A percentile compares a stretch with the other conserved stretches of the same genome.
phyloP scores from a whole-genome alignment of 1,140 invertebrate genomes.

The Drosophila pruinosa region DNA sequence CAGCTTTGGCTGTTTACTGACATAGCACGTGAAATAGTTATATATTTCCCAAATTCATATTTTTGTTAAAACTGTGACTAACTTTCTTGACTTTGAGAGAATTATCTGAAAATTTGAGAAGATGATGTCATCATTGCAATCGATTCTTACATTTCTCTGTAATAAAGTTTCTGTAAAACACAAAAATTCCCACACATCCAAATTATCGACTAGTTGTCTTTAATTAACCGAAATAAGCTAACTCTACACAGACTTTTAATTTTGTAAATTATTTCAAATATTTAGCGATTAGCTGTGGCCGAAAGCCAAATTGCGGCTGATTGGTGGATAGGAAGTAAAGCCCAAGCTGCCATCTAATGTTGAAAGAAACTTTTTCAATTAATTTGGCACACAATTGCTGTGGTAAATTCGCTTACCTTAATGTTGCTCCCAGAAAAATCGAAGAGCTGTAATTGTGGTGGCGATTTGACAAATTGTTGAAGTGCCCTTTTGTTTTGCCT shows the following conservation, averaged over 20 bases:
- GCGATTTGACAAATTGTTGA: slow-evolving; percentile 78
- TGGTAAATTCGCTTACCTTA: slow-evolving; percentile 43
- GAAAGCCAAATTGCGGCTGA: background rate
- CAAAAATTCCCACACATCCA: background rate
- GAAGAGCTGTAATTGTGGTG: slow-evolving; percentile 72
- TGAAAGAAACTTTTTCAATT: slow-evolving; percentile 74
- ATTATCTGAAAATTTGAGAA: too few species aligned
- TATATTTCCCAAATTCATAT: too few species aligned
- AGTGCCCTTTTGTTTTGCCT: slow-evolving; percentile 65
- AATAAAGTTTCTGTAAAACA: background rate
- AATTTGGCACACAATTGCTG: slow-evolving; percentile 51
- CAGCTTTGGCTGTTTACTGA: background rate
- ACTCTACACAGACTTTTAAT: slow-evolving; percentile 42
- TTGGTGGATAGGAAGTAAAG: background rate
- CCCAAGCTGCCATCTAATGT: slow-evolving; percentile 3
- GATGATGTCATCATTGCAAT: too few species aligned
- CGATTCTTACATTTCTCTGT: background rate
- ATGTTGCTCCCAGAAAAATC: slow-evolving; percentile 50
- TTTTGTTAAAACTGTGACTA: too few species aligned
- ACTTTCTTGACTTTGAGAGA: too few species aligned
- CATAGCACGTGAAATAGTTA: too few species aligned
- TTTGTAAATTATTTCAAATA: slow-evolving; percentile 74
- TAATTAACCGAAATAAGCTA: slow-evolving; percentile 50
- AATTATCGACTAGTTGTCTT: slow-evolving; percentile 14
- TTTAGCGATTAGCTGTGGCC: slow-evolving; percentile 62